A percentile compares a stretch with the other conserved stretches of the same genome.
These are phyloP conservation scores for Luscinia megarhynchos DNA, from an alignment of 2,797 vertebrate species.

Conservation along the genomic window DNA sequence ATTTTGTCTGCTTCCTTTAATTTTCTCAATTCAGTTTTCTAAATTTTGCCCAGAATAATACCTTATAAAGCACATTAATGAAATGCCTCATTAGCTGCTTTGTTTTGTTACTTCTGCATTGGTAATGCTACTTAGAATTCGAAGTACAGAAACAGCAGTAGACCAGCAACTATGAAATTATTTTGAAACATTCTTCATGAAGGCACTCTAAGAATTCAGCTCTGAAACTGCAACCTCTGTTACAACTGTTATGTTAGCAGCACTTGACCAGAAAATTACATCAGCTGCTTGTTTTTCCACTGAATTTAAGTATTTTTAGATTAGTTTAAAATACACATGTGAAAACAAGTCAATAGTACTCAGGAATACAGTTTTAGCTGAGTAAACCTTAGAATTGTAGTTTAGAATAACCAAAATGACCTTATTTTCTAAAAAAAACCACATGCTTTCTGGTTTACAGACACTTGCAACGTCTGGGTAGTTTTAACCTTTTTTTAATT, in stretches of 20 bases:
- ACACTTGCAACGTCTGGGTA: neutral
- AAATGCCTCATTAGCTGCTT: conserved; percentile 50
- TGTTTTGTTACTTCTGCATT: conserved; percentile 31
- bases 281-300: conserved; percentile 39
- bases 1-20: conserved; percentile 31
- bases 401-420: neutral
- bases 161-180: neutral
- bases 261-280: conserved; percentile 3
- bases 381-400: neutral
- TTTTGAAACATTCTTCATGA: neutral
- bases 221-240: conserved; percentile 14
- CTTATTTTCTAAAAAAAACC: neutral
- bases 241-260: neutral
- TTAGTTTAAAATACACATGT: conserved; percentile 17
- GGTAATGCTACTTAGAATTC: neutral
- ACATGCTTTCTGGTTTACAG: neutral
- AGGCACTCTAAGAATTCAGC: neutral
- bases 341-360: neutral
- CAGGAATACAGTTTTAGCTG: neutral
- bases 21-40: conserved; percentile 25
- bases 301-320: conserved; percentile 47
- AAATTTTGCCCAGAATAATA: conserved; percentile 30
- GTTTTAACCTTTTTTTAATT: neutral
- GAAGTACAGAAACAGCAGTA: neutral
- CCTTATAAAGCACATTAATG: conserved; percentile 32